phyloP scores from a whole-genome alignment of 2,797 vertebrate genomes.

The Hemitrygon akajei region DNA sequence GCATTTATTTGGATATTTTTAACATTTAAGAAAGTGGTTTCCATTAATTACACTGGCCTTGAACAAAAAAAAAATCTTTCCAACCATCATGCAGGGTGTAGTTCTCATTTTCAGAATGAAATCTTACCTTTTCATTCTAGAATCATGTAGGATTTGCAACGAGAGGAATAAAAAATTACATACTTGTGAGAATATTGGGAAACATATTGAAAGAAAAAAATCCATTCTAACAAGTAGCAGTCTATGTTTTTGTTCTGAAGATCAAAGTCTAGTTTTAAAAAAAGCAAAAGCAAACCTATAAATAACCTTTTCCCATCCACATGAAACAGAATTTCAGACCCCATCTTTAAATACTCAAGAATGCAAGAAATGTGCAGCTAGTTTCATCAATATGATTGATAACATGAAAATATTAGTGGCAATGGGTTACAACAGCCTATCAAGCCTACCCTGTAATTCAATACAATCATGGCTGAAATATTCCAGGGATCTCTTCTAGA shows the following conservation, averaged over 20 bases:
- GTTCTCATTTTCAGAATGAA: conserved; percentile 63
- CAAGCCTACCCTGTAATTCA: too few species aligned
- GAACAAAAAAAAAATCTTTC: background rate
- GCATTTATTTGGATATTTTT: background rate
- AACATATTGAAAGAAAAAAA: conserved; percentile 4
- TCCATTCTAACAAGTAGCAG: background rate
- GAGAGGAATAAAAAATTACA: background rate
- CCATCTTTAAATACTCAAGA: background rate
- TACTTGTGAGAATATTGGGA: background rate
- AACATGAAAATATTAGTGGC: too few species aligned
- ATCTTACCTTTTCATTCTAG: conserved; percentile 99
- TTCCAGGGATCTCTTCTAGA: too few species aligned
- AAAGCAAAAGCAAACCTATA: background rate
- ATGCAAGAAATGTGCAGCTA: background rate
- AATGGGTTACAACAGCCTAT: too few species aligned
- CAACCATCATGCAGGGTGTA: conserved; percentile 9
- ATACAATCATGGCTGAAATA: too few species aligned
- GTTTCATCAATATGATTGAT: background rate
- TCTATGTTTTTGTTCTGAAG: background rate
- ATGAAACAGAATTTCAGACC: background rate
- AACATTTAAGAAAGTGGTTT: background rate
- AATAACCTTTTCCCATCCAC: too few species aligned
- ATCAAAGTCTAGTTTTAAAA: background rate
- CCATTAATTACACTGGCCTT: background rate
- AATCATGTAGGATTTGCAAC: conserved; percentile 96